A percentile compares a stretch with the other conserved stretches of the same genome.
phyloP scores from a whole-genome alignment of 1,140 invertebrate genomes.

The Himalopsyche phryganea region DNA sequence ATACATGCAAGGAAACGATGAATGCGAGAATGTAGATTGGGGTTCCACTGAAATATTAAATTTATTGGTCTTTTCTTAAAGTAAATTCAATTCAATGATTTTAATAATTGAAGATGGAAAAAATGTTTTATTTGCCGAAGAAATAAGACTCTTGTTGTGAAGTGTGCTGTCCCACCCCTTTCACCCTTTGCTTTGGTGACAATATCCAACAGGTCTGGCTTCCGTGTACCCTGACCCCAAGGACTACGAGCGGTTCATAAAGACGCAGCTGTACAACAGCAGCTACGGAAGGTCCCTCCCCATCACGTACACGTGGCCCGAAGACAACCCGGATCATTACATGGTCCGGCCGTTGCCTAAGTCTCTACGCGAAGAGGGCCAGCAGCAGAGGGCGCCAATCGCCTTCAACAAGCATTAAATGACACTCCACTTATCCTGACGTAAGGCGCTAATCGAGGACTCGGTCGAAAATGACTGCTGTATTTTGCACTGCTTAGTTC shows the following conservation, averaged over 20 bases:
- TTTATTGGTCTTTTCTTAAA: no score
- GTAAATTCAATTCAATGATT: no score
- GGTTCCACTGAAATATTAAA: no score
- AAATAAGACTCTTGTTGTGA: no score
- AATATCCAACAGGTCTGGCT: constrained; percentile 57
- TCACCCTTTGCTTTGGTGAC: background rate
- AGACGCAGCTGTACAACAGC: constrained; percentile 69
- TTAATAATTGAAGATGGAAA: no score
- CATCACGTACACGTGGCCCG: constrained; percentile 65
- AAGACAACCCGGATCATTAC: constrained; percentile 31
- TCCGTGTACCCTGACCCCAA: constrained; percentile 77
- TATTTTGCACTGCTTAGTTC: background rate
- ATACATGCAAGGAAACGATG: no score
- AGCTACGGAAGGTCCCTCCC: constrained; percentile 72
- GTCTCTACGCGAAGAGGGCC: constrained; percentile 20
- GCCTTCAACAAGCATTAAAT: constrained; percentile 29
- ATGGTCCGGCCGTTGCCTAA: constrained; percentile 25
- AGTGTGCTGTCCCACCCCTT: constrained; percentile 2
- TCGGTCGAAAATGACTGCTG: background rate
- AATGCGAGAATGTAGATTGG: no score
- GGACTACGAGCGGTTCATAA: constrained; percentile 66
- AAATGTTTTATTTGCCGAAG: no score
- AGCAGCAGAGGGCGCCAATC: constrained; percentile 27
- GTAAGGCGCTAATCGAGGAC: constrained; percentile 16
- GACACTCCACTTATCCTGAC: no score